Base-by-base conservation (phyloP, 2,113 vertebrate species). In the Megaceryle torquata region DNA sequence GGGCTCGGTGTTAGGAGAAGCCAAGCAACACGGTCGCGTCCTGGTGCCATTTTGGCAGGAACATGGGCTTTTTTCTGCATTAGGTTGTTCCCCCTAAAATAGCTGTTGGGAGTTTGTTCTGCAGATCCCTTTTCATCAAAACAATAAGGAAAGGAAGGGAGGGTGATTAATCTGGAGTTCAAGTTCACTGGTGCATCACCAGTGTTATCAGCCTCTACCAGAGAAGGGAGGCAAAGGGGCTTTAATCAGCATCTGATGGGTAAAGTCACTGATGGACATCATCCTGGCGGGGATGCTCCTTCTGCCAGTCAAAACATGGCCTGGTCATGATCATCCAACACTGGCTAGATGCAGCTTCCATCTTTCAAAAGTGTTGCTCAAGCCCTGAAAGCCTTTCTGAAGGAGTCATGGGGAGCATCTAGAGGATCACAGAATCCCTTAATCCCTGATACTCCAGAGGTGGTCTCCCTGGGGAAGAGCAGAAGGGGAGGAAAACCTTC, bases 1-100 rank as follows among this genome's bases (percentile, higher is more conserved):
- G 81, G 71, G 81, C 67, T 75, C 8, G 1, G 39, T 11, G 21
- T 31, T 76, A 54, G 85, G 56, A 61, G 84, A 72, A 78, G 91
- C 76, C 35, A 31, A 82, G 76, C 2, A 3, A 37, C n/a, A 31
- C 29, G 0, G 43, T 35, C 8, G 10, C 15, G 4, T 29, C 8
- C 5, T 1, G 29, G 17, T 41, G 91, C 88, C 88, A 68, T 67
- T 78, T 91, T 91, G 94, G 91, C 91, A 93, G 88, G 86, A 86
- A 64, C 3, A 3, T 33, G 67, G 84, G 35, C 56, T 65, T 82
- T 82, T 93, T 89, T 94, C 61, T 44, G 77, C 94, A 91, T 95
- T 91, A 95, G 88, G 71, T 72, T 89, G 76, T 44, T 75, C 51
- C 85, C 91, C 91, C 93, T 93, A 95, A 95, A 95, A 95, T 93